Conservation (phyloP, 1,140 invertebrate species). For the Lutraria rhynchaena region DNA sequence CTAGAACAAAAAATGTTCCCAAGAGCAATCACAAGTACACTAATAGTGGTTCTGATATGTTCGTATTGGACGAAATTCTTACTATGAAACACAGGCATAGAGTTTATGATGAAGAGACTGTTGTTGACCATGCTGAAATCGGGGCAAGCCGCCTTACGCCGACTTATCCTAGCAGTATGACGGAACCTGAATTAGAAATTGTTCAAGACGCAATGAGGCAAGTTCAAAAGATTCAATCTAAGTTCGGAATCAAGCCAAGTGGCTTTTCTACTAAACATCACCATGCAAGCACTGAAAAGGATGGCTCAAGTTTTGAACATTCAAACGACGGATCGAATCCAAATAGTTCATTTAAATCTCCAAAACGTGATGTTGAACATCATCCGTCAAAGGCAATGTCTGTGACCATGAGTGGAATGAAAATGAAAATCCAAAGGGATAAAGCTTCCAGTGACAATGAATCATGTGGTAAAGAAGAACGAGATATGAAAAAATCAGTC, state of each 20-base stretch:
- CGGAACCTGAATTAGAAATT: not conserved
- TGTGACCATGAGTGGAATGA: conserved; percentile 18
- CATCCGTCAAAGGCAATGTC: not conserved
- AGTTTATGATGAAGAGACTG: conserved; percentile 16
- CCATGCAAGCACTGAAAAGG: not conserved
- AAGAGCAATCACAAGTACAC: too few relatives aligned
- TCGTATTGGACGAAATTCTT: too few relatives aligned
- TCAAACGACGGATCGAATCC: not conserved
- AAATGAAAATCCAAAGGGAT: conserved; percentile 31
- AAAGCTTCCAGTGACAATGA: not conserved
- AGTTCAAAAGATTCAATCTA: conserved; percentile 32
- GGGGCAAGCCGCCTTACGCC: too few relatives aligned
- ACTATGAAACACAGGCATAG: not conserved
- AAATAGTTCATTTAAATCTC: not conserved
- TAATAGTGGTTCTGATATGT: too few relatives aligned
- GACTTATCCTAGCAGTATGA: not conserved
- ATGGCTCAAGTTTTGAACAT: not conserved
- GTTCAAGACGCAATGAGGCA: conserved; percentile 25
- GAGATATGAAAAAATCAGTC: too few relatives aligned
- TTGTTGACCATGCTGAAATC: not conserved
- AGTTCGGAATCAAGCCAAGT: conserved; percentile 10
- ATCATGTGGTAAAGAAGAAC: not conserved
- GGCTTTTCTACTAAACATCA: not conserved
- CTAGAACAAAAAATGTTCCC: too few relatives aligned
- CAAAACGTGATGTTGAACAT: too few relatives aligned